Percentiles rank a stretch among this genome's conserved stretches.
These are phyloP conservation scores for Cyrtonyx montezumae DNA, from an alignment of 2,113 vertebrate genomes.

Conservation along the genomic window DNA sequence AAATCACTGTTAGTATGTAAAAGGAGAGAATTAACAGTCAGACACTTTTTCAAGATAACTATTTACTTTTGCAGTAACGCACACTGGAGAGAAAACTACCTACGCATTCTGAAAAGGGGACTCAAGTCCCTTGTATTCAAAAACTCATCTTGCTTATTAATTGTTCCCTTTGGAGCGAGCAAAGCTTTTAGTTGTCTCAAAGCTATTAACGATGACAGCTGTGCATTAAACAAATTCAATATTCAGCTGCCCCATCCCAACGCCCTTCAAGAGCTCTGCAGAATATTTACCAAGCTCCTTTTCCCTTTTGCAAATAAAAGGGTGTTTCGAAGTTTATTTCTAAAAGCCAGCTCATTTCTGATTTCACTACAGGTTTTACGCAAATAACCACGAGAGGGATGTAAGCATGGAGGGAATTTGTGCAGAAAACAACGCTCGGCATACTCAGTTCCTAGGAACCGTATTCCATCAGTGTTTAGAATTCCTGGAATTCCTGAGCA, in stretches of 20 bases:
- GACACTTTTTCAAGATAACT: not conserved
- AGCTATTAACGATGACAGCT: slow-evolving; percentile 28
- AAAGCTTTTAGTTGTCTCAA: slow-evolving; percentile 63
- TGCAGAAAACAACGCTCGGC: not conserved
- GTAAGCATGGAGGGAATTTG: not conserved
- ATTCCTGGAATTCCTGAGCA: slow-evolving; percentile 16
- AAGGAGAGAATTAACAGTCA: not conserved
- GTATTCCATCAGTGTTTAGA: not conserved
- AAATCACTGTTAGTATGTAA: not conserved
- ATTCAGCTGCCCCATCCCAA: slow-evolving; percentile 31
- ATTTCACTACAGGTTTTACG: not conserved
- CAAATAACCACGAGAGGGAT: not conserved
- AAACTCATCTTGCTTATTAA: slow-evolving; percentile 58
- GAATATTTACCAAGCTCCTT: not conserved
- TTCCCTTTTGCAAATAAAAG: not conserved
- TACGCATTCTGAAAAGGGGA: not conserved
- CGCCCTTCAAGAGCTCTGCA: not conserved
- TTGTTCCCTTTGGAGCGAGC: slow-evolving; percentile 25
- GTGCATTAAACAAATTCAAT: slow-evolving; percentile 42
- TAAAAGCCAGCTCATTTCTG: slow-evolving; percentile 1
- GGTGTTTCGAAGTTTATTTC: not conserved
- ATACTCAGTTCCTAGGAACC: not conserved
- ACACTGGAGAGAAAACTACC: not conserved
- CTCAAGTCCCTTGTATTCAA: not conserved
- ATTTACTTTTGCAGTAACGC: not conserved